Conservation (phyloP, 2,113 vertebrate species). For the Parus major region DNA sequence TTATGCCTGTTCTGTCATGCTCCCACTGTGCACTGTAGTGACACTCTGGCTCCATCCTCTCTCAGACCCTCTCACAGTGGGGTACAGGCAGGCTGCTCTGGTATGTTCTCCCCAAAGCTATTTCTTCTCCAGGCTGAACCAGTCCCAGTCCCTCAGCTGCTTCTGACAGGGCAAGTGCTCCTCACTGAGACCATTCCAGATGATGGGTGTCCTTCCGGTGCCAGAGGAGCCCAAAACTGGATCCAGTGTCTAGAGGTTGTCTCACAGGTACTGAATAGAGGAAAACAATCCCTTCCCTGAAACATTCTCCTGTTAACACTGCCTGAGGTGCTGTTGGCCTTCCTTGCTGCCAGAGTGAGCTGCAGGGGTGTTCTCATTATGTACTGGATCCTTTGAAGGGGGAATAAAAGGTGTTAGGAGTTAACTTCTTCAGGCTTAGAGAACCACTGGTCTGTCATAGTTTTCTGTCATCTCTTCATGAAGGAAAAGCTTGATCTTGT, state of each 20-base stretch:
- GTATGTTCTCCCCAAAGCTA: not conserved
- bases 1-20: not conserved
- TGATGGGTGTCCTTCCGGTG: not conserved
- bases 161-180: not conserved
- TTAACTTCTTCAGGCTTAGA: not conserved
- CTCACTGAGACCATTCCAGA: not conserved
- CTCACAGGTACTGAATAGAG: not conserved
- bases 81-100: not conserved
- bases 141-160: not conserved
- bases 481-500: not conserved
- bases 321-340: not conserved
- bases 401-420: not conserved
- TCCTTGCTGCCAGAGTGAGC: not conserved
- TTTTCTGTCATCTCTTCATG: not conserved
- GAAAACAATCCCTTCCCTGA: not conserved
- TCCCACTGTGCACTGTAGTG: not conserved
- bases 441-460: not conserved
- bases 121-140: not conserved
- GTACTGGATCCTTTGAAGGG: not conserved
- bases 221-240: not conserved
- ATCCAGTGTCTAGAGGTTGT: not conserved
- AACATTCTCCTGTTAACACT: not conserved
- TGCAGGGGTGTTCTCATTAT: not conserved
- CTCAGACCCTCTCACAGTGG: fast-evolving
- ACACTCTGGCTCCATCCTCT: not conserved